Conservation (phyloP, 2,797 vertebrate species). For the Tangara arthus region DNA sequence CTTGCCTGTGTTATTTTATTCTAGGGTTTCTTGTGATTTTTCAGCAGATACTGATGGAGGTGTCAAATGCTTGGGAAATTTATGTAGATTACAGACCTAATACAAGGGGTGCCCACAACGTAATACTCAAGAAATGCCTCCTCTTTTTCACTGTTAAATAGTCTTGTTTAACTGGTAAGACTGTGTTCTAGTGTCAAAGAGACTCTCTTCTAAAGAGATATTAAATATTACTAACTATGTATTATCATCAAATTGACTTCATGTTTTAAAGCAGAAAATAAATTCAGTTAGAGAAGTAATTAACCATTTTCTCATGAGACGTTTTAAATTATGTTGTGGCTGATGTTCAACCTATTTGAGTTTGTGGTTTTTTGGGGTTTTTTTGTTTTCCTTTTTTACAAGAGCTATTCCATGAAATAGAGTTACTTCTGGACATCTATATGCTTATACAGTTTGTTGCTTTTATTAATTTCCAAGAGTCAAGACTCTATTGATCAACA, state of each 20-base stretch:
- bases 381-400: neutral
- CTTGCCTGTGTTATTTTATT: neutral
- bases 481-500: neutral
- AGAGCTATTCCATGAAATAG: neutral
- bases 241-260: neutral
- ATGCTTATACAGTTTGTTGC: neutral
- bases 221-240: neutral
- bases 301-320: neutral
- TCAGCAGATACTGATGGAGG: neutral
- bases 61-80: neutral
- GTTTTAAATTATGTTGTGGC: neutral
- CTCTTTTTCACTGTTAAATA: neutral
- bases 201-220: neutral
- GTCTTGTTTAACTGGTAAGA: neutral
- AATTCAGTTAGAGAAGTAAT: neutral
- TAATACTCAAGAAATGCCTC: neutral
- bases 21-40: neutral
- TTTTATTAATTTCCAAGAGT: neutral
- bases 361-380: neutral
- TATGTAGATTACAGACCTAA: neutral
- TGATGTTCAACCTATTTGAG: neutral
- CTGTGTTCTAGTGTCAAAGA: neutral
- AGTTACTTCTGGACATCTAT: neutral
- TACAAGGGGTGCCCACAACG: neutral
- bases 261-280: neutral